These are phyloP conservation scores for Caradrina clavipalpis DNA, from an alignment of 2,888 invertebrate species.

Conservation along the genomic window DNA sequence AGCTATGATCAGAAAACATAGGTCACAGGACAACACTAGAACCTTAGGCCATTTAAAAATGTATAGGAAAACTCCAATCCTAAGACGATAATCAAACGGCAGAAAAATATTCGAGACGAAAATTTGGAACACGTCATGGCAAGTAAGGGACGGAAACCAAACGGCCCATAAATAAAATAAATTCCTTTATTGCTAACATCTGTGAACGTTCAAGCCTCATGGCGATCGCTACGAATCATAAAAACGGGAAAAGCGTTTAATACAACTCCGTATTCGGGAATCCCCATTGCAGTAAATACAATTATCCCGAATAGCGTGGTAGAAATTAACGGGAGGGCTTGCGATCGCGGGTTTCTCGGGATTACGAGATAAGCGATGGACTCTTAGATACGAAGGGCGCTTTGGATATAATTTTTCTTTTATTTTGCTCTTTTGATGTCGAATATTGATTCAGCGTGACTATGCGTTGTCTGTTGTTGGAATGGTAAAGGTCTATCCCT, in stretches of 20 bases:
- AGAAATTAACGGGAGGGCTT: slow-evolving; percentile 49
- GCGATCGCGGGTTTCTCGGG: slow-evolving; percentile 15
- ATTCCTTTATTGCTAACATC: slow-evolving; percentile 29
- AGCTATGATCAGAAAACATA: too few species aligned
- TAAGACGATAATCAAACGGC: not conserved
- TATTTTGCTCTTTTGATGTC: not conserved
- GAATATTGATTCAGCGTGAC: not conserved
- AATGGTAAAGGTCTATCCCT: not conserved
- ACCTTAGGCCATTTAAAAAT: not conserved
- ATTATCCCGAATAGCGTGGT: slow-evolving; percentile 41
- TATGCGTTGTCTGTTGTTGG: not conserved
- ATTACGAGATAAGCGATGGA: slow-evolving; percentile 31
- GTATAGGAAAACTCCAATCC: not conserved
- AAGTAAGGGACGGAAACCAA: slow-evolving; percentile 4
- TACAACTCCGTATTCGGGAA: slow-evolving; percentile 24
- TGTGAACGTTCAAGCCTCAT: slow-evolving; percentile 19
- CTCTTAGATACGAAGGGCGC: not conserved
- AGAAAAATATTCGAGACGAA: not conserved
- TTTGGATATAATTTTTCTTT: not conserved
- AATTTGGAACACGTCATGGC: slow-evolving; percentile 3
- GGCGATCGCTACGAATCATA: slow-evolving; percentile 37
- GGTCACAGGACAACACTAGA: too few species aligned
- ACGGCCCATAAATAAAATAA: slow-evolving; percentile 37
- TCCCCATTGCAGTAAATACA: slow-evolving; percentile 60
- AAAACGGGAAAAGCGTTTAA: slow-evolving; percentile 49